Base-by-base conservation (phyloP, 2,888 invertebrate species). In the Aelia acuminata region DNA sequence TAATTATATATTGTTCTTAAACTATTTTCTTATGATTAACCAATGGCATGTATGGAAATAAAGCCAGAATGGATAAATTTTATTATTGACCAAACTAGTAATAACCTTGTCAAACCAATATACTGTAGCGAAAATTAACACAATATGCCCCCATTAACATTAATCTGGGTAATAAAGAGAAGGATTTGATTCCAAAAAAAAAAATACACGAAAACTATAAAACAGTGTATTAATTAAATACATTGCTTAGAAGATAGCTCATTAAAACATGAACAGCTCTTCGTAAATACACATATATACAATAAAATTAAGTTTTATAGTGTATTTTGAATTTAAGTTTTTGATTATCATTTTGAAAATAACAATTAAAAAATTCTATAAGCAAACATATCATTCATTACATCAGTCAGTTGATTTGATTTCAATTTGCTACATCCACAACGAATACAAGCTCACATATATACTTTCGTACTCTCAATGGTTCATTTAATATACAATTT, bases 241-340 rank as follows among this genome's bases (percentile, higher is more conserved):
- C 47, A 87, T 50, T 87, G 22, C 39, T 80, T 35, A 57, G 15
- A 75, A 50, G 20, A 47, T 11, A 87, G 87, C 87, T 87, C 87
- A 87, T 84, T 87, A 87, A 87, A 87, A 87, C 87, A 87, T 87
- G 87, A 87, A 87, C 87, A 87, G 5, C 35, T 43, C 47, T n/a
- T 87, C 48, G 35, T 75, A 31, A 31, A 80, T 84, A 50, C 50
- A 39, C 20, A 43, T 87, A 87, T 87, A n/a, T 87, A 87, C 87
- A 87, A 43, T 39, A 26, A 70, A 49, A 18, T n/a, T 48, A 31
- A 53, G 11, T 35, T 48, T 48, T 26, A 50, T 7, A 31, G 49
- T 49, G 49, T n/a, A 57, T 53, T 85, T 53, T 53, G 53, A 57
- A 50, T 50, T 53, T 20, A 3, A 85, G 10, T 53, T 63, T 39